Evolutionary conservation across 2,888 invertebrate species (phyloP), one percentile per base, ranked within the genome.

Genomic region (Macroteleia sp.): DNA sequence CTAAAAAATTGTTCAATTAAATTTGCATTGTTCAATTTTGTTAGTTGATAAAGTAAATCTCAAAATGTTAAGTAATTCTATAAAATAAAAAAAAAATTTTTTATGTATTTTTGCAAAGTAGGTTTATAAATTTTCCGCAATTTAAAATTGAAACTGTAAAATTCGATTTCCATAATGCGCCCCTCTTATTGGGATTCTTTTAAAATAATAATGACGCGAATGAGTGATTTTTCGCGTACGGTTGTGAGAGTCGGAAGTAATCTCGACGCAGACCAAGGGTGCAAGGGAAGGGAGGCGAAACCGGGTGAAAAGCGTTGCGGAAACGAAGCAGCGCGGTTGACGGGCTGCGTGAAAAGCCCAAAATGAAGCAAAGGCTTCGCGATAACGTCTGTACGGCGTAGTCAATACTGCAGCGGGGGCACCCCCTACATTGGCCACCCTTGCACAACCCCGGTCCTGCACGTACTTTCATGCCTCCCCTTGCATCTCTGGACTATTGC

Each of bases 321-420:
- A 76, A 76, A 69, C 62, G 71, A 57, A 61, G 74, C 59, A 42
- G 59, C 69, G 59, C 48, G 69, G 54, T 66, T 71, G 66, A 70
- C 50, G 59, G 62, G 64, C 56, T 70, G 70, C 76, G 66, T 77
- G 71, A 71, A 67, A 77, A 77, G 67, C 61, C 39, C 71, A 50
- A 71, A 77, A 77, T 77, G 71, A 71, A 67, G 77, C 78, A 64
- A 78, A 73, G 62, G 67, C 61, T 67, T 54, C 64, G 39, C 61
- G 69, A 86, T 86, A 86, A 86, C 82, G 83, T 78, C 70, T 82
- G 66, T 71, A n/a, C 82, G 83, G 79, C 82, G 85, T 77, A 86
- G 86, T 88, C 86, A 82, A 89, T 89, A 88, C 84, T 88, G 87
- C 88, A 89, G 77, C 83, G 78, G 59, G 73, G 73, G 71, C 73